Base-by-base conservation (phyloP, 1,140 invertebrate species). In the Ceratina calcarata region DNA sequence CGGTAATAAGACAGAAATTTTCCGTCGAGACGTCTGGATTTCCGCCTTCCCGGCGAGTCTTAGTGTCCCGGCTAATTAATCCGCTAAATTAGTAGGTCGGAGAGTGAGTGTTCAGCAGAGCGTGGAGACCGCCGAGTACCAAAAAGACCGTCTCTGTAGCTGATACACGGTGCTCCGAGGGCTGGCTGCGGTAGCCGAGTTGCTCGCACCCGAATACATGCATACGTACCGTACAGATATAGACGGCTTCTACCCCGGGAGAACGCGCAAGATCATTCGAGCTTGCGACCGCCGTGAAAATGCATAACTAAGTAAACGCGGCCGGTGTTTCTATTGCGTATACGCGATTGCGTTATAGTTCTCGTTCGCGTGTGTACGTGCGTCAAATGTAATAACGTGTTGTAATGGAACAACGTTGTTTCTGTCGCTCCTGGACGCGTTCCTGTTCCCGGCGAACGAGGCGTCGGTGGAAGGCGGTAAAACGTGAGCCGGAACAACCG, bases 31-130 rank as follows among this genome's bases (percentile, higher is more conserved):
- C 60, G 77, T 74, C 61, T 79, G 69, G 69, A 65, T 74, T 79
- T 73, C 78, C 78, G 70, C 37, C 70, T 82, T 78, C 37, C 65
- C 67, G 58, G 45, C 32, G 2, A 58, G 49, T 83, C 60, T 74
- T 69, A 83, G n/a, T 65, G 45, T 83, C 67, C 69, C 45, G 27
- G 49, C 77, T 83, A 79, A 84, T 83, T 78, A 84, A 74, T 67
- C 70, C 61, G 60, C 37, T 79, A 79, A 53, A 80, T 79, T 84
- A 80, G 53, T 51, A 80, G 51, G 55, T 71, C 67, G 58, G 60
- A 51, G 66, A 37, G 71, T 37, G 68, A 78, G 75, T 32, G 37
- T 60, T 83, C 27, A 22, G 62, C 71, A 32, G 16, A 78, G 60
- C 74, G 67, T 32, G 49, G 45, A 81, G 62, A 79, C 68, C 69